Conservation (phyloP, 2,888 invertebrate species). For the Aphodius granarius region DNA sequence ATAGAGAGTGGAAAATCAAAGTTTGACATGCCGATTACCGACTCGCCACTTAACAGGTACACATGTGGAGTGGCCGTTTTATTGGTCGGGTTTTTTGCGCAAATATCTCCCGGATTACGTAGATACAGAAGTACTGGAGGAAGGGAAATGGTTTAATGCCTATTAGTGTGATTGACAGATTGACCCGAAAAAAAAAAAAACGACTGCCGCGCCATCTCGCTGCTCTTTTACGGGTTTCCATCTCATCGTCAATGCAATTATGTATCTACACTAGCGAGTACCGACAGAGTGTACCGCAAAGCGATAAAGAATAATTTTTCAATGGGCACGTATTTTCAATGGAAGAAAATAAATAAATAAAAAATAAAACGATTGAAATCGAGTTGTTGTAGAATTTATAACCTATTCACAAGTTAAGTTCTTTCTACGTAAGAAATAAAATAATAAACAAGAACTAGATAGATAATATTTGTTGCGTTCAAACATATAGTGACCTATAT, state of each 20-base stretch:
- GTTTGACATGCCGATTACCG: too few species aligned
- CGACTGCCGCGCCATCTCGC: background rate
- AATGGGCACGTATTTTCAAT: too few species aligned
- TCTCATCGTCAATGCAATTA: background rate
- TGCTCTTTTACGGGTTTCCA: background rate
- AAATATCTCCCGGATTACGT: background rate
- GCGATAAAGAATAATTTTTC: background rate
- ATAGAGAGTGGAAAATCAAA: background rate
- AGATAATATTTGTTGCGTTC: background rate
- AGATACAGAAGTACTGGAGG: background rate
- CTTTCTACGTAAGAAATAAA: too few species aligned
- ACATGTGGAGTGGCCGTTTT: background rate
- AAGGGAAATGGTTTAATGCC: background rate
- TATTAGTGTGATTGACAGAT: background rate
- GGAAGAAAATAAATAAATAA: background rate
- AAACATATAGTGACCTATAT: background rate
- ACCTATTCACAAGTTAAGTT: too few species aligned
- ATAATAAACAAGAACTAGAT: background rate
- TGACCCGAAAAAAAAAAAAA: background rate
- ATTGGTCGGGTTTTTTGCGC: background rate
- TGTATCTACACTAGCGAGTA: too few species aligned
- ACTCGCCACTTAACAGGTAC: background rate
- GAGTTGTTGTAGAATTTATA: background rate
- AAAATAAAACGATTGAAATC: background rate
- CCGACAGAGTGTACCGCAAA: background rate